Evolutionary conservation across 2,797 vertebrate species (phyloP).

Genomic region (Xiphorhynchus erythropygius): DNA sequence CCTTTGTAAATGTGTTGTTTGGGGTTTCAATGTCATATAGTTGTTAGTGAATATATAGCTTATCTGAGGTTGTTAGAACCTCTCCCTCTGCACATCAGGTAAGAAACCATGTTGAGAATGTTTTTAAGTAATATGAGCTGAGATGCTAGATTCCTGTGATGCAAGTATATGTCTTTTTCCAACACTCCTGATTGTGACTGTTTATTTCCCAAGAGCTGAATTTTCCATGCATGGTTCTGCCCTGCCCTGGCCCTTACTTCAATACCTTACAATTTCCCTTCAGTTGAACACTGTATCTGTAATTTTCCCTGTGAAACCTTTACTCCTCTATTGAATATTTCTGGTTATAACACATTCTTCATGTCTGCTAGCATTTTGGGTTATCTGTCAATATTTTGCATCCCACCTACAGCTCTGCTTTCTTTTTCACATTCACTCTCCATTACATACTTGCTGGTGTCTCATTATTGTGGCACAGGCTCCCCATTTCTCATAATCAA

Average conservation of each 20-base stretch:
- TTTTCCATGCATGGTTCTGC: neutral
- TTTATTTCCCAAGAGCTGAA: neutral
- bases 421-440: neutral
- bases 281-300: neutral
- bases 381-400: neutral
- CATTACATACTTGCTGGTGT: accelerated
- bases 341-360: neutral
- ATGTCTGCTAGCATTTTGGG: neutral
- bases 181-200: neutral
- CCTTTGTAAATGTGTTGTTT: neutral
- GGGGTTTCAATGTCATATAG: neutral
- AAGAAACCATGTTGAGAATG: neutral
- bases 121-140: neutral
- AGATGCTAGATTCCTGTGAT: neutral
- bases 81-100: accelerated
- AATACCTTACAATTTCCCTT: neutral
- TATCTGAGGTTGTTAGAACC: neutral
- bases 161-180: neutral
- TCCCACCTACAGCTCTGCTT: neutral
- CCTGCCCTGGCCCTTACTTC: neutral
- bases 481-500: neutral
- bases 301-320: neutral
- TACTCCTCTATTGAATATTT: neutral
- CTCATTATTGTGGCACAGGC: neutral
- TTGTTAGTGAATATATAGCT: neutral